Conservation (phyloP, 2,113 vertebrate species). For the Leptodactylus fuscus region DNA sequence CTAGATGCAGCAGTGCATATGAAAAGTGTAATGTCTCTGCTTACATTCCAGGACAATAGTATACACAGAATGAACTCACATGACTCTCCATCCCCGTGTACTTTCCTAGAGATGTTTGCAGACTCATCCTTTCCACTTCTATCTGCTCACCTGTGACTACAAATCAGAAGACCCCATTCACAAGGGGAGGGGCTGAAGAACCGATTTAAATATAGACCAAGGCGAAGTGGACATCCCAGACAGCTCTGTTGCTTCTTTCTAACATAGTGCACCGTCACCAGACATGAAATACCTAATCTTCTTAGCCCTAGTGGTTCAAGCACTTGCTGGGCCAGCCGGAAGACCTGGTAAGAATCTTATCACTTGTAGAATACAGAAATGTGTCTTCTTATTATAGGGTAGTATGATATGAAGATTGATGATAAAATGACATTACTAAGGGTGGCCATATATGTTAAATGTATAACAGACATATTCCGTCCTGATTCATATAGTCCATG, state of each 20-base stretch:
- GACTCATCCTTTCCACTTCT: not conserved
- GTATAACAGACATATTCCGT: too few relatives aligned
- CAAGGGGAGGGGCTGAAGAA: not conserved
- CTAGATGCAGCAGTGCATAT: not conserved
- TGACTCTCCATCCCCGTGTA: not conserved
- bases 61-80: not conserved
- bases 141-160: not conserved
- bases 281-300: slow-evolving; percentile 37
- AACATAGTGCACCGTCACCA: not conserved
- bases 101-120: slow-evolving; percentile 4
- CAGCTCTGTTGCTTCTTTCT: not conserved
- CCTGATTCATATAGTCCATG: too few relatives aligned
- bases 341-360: slow-evolving; percentile 19
- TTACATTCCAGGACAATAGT: too few relatives aligned
- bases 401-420: too few relatives aligned
- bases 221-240: not conserved
- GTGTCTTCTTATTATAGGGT: too few relatives aligned
- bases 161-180: not conserved
- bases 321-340: not conserved
- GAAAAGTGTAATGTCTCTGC: not conserved
- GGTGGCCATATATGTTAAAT: too few relatives aligned
- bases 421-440: too few relatives aligned
- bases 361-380: not conserved
- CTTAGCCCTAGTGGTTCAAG: slow-evolving; percentile 14
- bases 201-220: not conserved